Evolutionary conservation across 2,113 vertebrate genomes (phyloP).

Genomic region (Paedocypris sp.): DNA sequence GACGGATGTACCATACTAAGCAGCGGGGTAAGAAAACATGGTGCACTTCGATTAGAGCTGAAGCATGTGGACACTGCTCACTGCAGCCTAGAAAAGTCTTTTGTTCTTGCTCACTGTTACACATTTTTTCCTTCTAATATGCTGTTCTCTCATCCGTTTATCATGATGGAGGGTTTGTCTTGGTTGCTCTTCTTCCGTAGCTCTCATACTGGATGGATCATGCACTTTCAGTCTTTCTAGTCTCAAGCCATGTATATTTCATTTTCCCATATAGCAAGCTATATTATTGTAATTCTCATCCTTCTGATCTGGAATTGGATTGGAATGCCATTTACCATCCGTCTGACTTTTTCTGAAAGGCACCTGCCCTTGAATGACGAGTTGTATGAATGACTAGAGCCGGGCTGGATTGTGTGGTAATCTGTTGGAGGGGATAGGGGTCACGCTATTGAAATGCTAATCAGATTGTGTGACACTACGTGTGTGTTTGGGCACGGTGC

Average conservation of each 20-base stretch:
- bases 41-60: not conserved
- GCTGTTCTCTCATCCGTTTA: not conserved
- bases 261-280: no score
- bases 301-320: no score
- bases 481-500: slow-evolving; percentile 11
- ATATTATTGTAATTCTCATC: no score
- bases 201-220: no score
- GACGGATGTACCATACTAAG: slow-evolving; percentile 2
- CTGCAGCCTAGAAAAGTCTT: slow-evolving; percentile 10
- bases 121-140: not conserved
- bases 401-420: slow-evolving; percentile 17
- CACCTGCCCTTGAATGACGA: slow-evolving; percentile 23
- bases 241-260: no score
- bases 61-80: not conserved
- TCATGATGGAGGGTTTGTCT: no score
- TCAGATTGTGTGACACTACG: slow-evolving; percentile 11
- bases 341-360: not conserved
- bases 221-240: no score
- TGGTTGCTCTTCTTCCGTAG: no score
- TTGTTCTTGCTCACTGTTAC: slow-evolving; percentile 4
- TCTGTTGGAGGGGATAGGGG: slow-evolving; percentile 26
- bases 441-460: slow-evolving; percentile 34
- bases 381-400: slow-evolving; percentile 8
- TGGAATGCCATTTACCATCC: not conserved
- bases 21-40: slow-evolving; percentile 11